phyloP scores from a whole-genome alignment of 2,797 vertebrate genomes.

The Acanthopagrus latus region DNA sequence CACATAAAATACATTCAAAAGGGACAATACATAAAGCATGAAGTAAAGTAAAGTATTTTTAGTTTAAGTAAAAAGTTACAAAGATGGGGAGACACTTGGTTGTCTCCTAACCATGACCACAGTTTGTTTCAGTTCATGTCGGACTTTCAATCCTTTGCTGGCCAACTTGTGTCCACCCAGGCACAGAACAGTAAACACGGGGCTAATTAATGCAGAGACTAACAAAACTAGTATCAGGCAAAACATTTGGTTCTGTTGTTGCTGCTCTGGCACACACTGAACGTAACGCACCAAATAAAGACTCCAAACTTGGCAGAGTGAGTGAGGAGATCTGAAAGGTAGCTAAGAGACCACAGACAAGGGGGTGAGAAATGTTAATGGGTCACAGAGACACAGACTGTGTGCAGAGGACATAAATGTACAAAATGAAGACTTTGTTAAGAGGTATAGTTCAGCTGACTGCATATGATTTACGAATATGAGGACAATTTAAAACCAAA shows the following conservation, averaged over 20 bases:
- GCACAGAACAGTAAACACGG: slow-evolving; percentile 1
- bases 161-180: not conserved
- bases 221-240: not conserved
- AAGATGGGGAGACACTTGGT: too few species aligned
- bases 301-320: slow-evolving; percentile 13
- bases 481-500: not conserved
- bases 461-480: not conserved
- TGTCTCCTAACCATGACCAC: too few species aligned
- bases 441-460: not conserved
- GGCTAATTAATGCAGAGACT: slow-evolving; percentile 22
- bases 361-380: slow-evolving; percentile 10
- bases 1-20: too few species aligned
- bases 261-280: slow-evolving; percentile 13
- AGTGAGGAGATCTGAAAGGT: slow-evolving; percentile 23
- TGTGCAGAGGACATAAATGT: not conserved
- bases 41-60: too few species aligned
- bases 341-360: slow-evolving; percentile 37
- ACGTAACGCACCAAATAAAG: slow-evolving; percentile 37
- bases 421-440: not conserved
- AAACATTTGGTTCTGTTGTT: slow-evolving; percentile 15
- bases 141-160: not conserved
- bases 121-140: not conserved
- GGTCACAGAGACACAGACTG: not conserved
- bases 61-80: too few species aligned
- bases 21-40: not conserved